Evolutionary conservation across 2,113 vertebrate genomes (phyloP), one percentile per base, ranked within the genome.

Genomic region (Indri indri): DNA sequence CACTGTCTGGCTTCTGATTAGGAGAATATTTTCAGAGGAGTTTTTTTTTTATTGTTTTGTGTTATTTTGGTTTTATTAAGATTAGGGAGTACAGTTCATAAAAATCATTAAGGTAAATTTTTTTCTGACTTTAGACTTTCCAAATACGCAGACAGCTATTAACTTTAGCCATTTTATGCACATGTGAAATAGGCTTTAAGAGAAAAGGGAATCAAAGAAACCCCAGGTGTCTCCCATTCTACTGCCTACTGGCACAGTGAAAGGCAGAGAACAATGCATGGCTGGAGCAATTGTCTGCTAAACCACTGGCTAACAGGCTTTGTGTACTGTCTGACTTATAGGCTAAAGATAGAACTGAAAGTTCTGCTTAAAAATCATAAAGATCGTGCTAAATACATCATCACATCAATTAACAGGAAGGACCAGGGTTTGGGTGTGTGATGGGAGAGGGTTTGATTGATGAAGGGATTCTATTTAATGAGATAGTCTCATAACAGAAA

Each of bases 301-400:
- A 84, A 89, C n/a, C 92, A 74, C 37, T 68, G 76, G 14, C 18
- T 63, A 77, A 57, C 18, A 86, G 30, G 17, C 20, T 80, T 95
- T 95, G 57, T 90, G 47, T 27, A 70, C 5, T 73, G 22, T 81
- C 54, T 96, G 32, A 81, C 37, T 87, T 84, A 85, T 0, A 90
- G 18, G 63, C 61, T 50, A 61, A 85, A 84, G 23, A 88, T 40
- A 90, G 12, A 85, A 71, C 6, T 73, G 61, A 84, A 63, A 92
- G 1, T 90, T 94, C 27, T 92, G 5, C 30, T 96, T 92, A 54
- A 92, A 95, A 82, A 32, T 85, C 16, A 54, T 88, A 71, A 94
- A 82, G 32, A 73, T 63, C 14, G 32, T 88, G 14, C 47, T 77
- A 82, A 79, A 85, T 82, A 50, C 79, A 91, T 77, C 37, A 87